Conservation (phyloP, 1,140 invertebrate species). For the Drosophila nasuta region DNA sequence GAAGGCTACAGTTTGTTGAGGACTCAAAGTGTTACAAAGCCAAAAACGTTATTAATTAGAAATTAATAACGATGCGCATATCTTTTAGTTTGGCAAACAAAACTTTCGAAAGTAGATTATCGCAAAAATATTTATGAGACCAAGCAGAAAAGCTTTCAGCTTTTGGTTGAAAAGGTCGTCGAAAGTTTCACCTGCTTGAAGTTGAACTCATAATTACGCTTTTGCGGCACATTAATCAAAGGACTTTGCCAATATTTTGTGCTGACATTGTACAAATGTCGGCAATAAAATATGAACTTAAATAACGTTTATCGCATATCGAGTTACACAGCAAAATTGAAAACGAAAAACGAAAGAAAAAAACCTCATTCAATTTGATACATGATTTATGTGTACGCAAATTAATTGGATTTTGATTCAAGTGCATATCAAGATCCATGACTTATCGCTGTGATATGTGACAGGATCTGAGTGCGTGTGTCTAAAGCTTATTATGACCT, state of each 20-base stretch:
- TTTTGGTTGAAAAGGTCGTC: slow-evolving; percentile 44
- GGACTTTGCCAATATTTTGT: slow-evolving; percentile 26
- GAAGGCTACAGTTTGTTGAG: slow-evolving; percentile 49
- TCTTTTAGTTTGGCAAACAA: background rate
- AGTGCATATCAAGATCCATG: slow-evolving; percentile 1
- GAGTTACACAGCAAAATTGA: slow-evolving; percentile 41
- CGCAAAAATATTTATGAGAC: slow-evolving; percentile 35
- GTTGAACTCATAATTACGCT: slow-evolving; percentile 25
- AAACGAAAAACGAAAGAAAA: background rate
- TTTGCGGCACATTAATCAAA: slow-evolving; percentile 48
- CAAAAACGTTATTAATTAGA: background rate
- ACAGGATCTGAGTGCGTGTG: slow-evolving; percentile 1
- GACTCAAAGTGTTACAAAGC: background rate
- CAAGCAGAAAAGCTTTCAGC: slow-evolving; percentile 16
- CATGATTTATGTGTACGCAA: slow-evolving; percentile 5
- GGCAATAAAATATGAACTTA: slow-evolving; percentile 71
- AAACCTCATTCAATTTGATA: slow-evolving; percentile 13
- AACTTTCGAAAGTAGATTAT: slow-evolving; percentile 47
- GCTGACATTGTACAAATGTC: slow-evolving; percentile 67
- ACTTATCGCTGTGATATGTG: slow-evolving; percentile 1
- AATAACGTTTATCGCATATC: slow-evolving; percentile 64
- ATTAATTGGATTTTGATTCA: slow-evolving; percentile 12
- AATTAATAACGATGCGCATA: background rate
- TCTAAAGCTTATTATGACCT: slow-evolving; percentile 47
- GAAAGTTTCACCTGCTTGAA: slow-evolving; percentile 13